Evolutionary conservation across 2,797 vertebrate species (phyloP).

Genomic region (Spinus pinus): DNA sequence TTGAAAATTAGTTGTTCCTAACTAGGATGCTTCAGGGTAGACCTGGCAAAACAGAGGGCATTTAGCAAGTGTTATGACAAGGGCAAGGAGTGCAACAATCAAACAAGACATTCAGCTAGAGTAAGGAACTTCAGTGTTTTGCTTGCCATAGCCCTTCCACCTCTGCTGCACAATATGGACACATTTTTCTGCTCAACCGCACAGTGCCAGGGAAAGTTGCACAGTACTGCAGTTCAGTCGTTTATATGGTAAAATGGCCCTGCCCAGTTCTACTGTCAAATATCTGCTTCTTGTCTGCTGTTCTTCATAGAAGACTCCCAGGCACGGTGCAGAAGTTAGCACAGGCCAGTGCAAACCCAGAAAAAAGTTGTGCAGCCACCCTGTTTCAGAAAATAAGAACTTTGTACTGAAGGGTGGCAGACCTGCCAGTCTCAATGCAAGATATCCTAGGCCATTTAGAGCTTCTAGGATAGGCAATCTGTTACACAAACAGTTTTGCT

Average conservation of each 20-base stretch:
- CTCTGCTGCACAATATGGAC: neutral
- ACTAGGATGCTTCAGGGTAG: neutral
- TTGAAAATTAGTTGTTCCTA: neutral
- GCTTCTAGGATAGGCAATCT: neutral
- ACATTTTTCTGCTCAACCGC: neutral
- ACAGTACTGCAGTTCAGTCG: neutral
- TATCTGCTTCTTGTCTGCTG: neutral
- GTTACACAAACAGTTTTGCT: neutral
- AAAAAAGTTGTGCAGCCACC: neutral
- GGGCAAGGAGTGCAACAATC: neutral
- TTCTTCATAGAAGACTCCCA: neutral
- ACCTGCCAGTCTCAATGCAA: neutral
- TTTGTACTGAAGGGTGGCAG: neutral
- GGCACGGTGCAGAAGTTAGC: neutral
- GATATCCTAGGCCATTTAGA: neutral
- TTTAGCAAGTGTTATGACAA: neutral
- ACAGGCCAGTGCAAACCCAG: neutral
- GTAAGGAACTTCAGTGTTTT: neutral
- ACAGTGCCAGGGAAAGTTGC: neutral
- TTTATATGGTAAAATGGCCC: neutral
- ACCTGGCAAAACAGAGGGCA: neutral
- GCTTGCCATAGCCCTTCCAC: neutral
- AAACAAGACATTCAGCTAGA: neutral
- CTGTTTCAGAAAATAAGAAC: neutral
- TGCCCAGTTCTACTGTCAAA: neutral